A percentile compares a stretch with the other conserved stretches of the same genome.
Evolutionary conservation across 2,888 invertebrate species (phyloP).

Genomic region (Amblyjoppa proteus): DNA sequence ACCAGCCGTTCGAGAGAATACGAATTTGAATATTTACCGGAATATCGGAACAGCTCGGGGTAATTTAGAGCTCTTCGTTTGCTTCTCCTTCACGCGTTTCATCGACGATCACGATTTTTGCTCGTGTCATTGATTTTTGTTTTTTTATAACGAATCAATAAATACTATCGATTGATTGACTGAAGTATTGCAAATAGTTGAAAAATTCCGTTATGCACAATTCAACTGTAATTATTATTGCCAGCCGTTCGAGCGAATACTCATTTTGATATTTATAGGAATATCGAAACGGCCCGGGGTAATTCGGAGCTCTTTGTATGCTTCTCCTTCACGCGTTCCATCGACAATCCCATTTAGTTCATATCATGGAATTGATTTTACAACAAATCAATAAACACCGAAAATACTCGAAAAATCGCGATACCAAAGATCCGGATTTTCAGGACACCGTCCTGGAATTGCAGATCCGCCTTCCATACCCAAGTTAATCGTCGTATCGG

Average conservation of each 20-base stretch:
- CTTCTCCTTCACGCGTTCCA: not conserved
- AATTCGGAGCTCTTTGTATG: not conserved
- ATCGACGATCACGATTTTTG: not conserved
- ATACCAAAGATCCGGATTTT: not conserved
- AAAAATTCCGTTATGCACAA: not conserved
- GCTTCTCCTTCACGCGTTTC: not conserved
- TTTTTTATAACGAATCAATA: not conserved
- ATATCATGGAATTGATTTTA: not conserved
- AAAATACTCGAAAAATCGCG: not conserved
- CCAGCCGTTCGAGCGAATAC: not conserved
- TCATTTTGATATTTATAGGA: constrained; percentile 4
- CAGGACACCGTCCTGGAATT: not conserved
- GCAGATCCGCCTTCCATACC: no score
- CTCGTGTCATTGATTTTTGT: not conserved
- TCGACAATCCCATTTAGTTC: not conserved
- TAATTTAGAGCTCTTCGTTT: not conserved
- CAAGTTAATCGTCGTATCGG: no score
- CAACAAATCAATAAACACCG: not conserved
- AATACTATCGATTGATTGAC: not conserved
- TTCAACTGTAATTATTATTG: not conserved
- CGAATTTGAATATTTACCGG: not conserved
- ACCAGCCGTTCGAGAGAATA: no score
- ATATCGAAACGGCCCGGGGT: not conserved
- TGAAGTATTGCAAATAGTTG: not conserved
- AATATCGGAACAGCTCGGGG: not conserved